Percentiles rank a stretch among this genome's conserved stretches.
phyloP scores from a whole-genome alignment of 1,140 invertebrate species.

The Reticulitermes speratus region DNA sequence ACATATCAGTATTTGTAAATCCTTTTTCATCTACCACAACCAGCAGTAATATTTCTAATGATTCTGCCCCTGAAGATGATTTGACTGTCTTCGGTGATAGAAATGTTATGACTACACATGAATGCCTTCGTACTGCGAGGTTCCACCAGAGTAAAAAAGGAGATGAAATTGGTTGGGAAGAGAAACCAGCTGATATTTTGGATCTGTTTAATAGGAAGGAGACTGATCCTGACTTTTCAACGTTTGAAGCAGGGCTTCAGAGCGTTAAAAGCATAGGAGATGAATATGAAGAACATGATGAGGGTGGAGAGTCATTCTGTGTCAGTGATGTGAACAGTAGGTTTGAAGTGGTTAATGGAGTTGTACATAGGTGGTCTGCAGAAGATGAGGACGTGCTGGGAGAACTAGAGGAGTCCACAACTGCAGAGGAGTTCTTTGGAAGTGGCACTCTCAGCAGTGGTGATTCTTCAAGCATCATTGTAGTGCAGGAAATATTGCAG shows the following conservation, averaged over 20 bases:
- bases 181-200: background rate
- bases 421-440: constrained; percentile 61
- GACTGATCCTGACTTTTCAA: background rate
- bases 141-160: constrained; percentile 41
- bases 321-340: background rate
- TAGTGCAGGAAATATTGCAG: constrained; percentile 57
- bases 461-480: constrained; percentile 46
- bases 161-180: background rate
- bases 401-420: constrained; percentile 55
- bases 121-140: constrained; percentile 46
- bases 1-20: constrained; percentile 57
- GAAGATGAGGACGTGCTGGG: constrained; percentile 18
- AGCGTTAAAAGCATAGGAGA: background rate
- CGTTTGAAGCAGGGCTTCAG: background rate
- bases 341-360: constrained; percentile 18
- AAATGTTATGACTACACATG: constrained; percentile 24
- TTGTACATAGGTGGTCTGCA: constrained; percentile 20
- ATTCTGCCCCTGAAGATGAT: constrained; percentile 46
- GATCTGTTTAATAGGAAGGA: no score
- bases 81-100: constrained; percentile 33
- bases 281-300: background rate
- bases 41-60: constrained; percentile 46
- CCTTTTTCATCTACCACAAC: constrained; percentile 49
- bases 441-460: background rate
- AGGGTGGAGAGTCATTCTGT: background rate